Evolutionary conservation across 2,113 vertebrate species (phyloP), one percentile per base, ranked within the genome.

Genomic region (Podiceps cristatus): DNA sequence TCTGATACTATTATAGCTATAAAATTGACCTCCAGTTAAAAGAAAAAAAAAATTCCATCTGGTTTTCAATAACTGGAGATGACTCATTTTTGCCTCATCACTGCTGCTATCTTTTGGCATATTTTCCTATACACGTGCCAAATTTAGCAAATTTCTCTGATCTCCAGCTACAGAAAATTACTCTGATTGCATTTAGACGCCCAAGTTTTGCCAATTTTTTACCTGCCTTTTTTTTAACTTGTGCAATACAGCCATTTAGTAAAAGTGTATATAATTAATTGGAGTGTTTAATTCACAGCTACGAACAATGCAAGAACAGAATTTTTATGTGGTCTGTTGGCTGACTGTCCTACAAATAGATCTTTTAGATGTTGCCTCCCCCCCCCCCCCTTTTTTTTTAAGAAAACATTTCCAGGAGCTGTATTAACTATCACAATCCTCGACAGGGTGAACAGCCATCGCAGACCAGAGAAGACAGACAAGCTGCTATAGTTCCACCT

Each of bases 41-140:
- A 87, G 25, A n/a, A 52, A 92, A 90, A 66, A n/a, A 88, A 74
- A 33, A 31, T 24, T 87, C 95, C 93, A 91, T 96, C 94, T 95
- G 89, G 49, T 79, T 93, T 66, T 94, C 62, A 72, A 92, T 53
- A 91, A 90, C 45, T 85, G 18, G n/a, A 73, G 89, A 95, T 94
- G 94, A 96, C 40, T 97, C 93, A 96, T 94, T 87, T 87, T 78
- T 96, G 77, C 73, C 68, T 93, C 80, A 88, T 37, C 76, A 94
- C 55, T 59, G 50, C 96, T 91, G 73, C 87, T 97, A 85, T 93
- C 94, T 96, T 94, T 96, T 94, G 93, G 89, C 95, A 86, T 53
- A 72, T 45, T 93, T 73, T 90, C 77, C 53, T 50, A 73, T 64
- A 33, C n/a, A 68, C 0, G 0, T 82, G 74, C 66, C 92, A 88